Conservation (phyloP, 2,113 vertebrate genomes). For the Progne subis region DNA sequence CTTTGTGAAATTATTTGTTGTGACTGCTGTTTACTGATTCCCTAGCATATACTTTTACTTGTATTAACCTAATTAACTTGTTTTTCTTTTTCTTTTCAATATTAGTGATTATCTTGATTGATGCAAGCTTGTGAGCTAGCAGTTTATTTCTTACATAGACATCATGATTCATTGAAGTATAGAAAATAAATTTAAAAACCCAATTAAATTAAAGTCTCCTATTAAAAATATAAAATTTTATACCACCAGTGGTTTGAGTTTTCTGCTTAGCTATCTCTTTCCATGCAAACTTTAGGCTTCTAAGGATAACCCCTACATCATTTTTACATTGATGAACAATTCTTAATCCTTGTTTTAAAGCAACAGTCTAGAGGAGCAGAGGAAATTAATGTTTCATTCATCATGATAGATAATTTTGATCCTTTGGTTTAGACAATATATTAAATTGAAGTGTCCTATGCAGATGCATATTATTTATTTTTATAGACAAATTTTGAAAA, state of each 20-base stretch:
- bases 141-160: background rate
- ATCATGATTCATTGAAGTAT: background rate
- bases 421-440: background rate
- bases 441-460: background rate
- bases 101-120: background rate
- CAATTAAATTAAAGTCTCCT: background rate
- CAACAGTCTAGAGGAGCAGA: background rate
- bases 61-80: background rate
- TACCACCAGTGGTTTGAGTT: background rate
- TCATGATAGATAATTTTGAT: background rate
- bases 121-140: background rate
- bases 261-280: background rate
- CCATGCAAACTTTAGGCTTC: background rate
- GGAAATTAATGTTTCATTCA: conserved; percentile 15
- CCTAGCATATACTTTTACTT: background rate
- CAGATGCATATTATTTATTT: background rate
- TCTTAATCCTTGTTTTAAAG: conserved; percentile 37
- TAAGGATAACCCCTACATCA: background rate
- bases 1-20: background rate
- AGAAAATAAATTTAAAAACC: background rate
- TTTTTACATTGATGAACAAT: background rate
- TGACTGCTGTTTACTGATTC: background rate
- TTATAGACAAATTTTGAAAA: background rate
- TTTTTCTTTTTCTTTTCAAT: background rate
- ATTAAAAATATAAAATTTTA: conserved; percentile 8